These are phyloP conservation scores for Ctenodactylus gundi DNA, from an alignment of 2,113 vertebrate genomes.

Conservation along the genomic window DNA sequence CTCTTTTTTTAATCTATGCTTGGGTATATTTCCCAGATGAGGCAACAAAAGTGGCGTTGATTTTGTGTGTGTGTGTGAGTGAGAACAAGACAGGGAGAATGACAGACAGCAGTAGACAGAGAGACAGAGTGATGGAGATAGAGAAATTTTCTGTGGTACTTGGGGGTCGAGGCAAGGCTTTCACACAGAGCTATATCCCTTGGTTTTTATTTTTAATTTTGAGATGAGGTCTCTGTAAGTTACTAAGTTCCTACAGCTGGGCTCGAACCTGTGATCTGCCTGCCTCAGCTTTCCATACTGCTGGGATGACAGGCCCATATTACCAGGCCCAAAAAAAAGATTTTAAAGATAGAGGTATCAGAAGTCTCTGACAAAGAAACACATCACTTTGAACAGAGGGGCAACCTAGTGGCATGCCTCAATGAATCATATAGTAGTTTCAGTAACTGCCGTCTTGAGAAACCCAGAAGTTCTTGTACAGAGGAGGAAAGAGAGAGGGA, in stretches of 20 bases:
- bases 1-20: constrained; percentile 44
- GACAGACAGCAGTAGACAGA: neutral
- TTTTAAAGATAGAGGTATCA: neutral
- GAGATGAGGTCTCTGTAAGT: too few species aligned
- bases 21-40: constrained; percentile 49
- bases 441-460: constrained; percentile 17
- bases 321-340: too few species aligned
- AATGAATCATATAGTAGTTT: constrained; percentile 15
- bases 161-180: too few species aligned
- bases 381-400: neutral
- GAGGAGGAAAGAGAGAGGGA: neutral
- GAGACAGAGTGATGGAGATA: neutral
- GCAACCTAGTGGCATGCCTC: neutral
- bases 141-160: too few species aligned
- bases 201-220: too few species aligned
- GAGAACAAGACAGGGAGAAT: neutral
- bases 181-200: too few species aligned
- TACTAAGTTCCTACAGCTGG: too few species aligned
- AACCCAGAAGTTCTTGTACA: neutral
- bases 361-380: constrained; percentile 26
- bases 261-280: too few species aligned
- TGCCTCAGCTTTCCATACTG: too few species aligned
- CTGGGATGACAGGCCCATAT: too few species aligned
- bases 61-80: neutral
- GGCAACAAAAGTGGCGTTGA: constrained; percentile 25